Evolutionary conservation across 2,797 vertebrate species (phyloP), one percentile per base, ranked within the genome.

Genomic region (Karalla daura): DNA sequence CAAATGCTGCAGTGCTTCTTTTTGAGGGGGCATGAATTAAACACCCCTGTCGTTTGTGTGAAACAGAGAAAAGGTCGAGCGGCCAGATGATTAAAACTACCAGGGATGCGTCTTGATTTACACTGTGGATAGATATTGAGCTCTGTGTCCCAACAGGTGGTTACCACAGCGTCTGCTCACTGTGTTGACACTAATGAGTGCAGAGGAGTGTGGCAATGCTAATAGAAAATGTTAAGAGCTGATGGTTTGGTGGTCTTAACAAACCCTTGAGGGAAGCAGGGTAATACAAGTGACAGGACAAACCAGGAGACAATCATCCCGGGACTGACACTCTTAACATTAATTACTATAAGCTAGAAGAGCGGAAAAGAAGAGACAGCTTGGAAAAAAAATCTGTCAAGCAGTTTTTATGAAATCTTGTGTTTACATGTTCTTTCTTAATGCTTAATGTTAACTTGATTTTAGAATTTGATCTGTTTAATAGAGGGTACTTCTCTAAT

Each of bases 91-190:
- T 73, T 62, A 25, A 74, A 83, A 61, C 56, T 69, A 54, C 12
- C 32, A 9, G 51, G 21, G 46, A 59, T 46, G 32, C 7, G 5
- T 64, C 63, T 53, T 20, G 41, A 28, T 70, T 27, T 40, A 1
- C 17, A 28, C 12, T 66, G 58, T 20, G 63, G 71, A 61, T 25
- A 51, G 47, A 28, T n/a, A 14, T 18, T 2, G 17, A 63, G 51
- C 50, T 50, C 25, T 20, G 64, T 11, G 30, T 70, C 70, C 79
- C 92, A 92, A 94, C 92, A 93, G 91, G 93, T 94, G 92, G 79
- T 75, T 78, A 17, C 56, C 56, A 51, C 66, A 72, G 71, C 40
- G 17, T 69, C 72, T 35, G 41, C 75, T 56, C 66, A 35, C 28
- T 41, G 70, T 53, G 77, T 43, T 75, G 71, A 58, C 78, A 81